Evolutionary conservation across 2,113 vertebrate species (phyloP).

Genomic region (Hepsetus odoe): DNA sequence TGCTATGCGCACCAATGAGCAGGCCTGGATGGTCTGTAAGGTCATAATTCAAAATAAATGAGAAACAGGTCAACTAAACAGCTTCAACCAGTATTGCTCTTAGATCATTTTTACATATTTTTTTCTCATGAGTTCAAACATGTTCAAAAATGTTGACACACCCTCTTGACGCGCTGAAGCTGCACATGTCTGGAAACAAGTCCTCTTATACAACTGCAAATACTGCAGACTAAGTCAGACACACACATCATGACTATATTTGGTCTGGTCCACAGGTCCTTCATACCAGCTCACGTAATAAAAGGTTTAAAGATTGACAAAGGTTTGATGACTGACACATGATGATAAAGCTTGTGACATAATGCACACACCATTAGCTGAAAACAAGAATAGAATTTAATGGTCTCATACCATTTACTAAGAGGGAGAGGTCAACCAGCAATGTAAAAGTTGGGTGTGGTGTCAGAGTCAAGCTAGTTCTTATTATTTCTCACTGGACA

Average conservation of each 20-base stretch:
- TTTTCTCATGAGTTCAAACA: constrained; percentile 38
- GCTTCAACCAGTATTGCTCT: neutral
- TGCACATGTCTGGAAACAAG: neutral
- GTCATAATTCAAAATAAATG: too few species aligned
- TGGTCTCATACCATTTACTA: constrained; percentile 17
- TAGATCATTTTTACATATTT: constrained; percentile 7
- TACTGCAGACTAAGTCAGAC: neutral
- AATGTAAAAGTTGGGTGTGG: constrained; percentile 9
- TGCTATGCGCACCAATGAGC: neutral
- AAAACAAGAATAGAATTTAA: constrained; percentile 21
- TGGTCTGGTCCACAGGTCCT: neutral
- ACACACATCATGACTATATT: constrained; percentile 25
- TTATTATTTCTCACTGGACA: neutral
- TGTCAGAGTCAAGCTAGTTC: neutral
- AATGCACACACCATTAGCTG: neutral
- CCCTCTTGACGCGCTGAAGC: neutral
- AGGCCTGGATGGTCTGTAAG: neutral
- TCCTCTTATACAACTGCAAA: neutral
- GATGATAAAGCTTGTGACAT: constrained; percentile 1
- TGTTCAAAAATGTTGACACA: constrained; percentile 22
- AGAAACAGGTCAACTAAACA: neutral
- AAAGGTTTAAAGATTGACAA: constrained; percentile 10
- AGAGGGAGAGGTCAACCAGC: constrained; percentile 11
- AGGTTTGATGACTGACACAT: neutral
- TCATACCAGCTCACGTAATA: constrained; percentile 1